These are phyloP conservation scores for Dendrocincla fuliginosa DNA, from an alignment of 2,797 vertebrate species.

Conservation along the genomic window DNA sequence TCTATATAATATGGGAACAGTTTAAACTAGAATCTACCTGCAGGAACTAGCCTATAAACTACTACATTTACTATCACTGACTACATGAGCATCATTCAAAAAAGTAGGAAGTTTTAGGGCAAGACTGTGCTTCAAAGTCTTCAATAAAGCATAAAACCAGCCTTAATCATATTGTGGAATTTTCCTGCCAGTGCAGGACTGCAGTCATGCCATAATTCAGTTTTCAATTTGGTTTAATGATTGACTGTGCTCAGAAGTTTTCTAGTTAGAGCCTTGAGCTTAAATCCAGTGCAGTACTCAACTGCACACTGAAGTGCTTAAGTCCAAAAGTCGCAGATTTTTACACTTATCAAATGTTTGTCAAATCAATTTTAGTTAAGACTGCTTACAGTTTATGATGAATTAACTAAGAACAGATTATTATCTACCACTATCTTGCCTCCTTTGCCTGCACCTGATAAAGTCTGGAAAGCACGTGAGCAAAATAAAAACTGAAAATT, in stretches of 20 bases:
- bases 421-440: neutral
- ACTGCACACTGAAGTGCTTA: neutral
- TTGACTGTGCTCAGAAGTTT: neutral
- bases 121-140: neutral
- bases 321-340: neutral
- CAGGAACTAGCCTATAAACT: neutral
- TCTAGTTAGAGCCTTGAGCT: neutral
- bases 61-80: neutral
- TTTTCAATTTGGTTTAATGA: neutral
- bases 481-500: neutral
- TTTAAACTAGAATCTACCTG: neutral
- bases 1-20: neutral
- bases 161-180: neutral
- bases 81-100: neutral
- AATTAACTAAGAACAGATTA: neutral
- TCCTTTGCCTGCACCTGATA: neutral
- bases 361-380: neutral
- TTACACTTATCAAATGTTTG: neutral
- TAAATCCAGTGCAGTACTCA: neutral
- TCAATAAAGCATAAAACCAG: neutral
- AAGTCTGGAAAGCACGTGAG: neutral
- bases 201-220: neutral
- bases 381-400: neutral
- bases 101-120: neutral
- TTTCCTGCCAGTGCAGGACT: neutral